Conservation (phyloP, 2,888 invertebrate species). For the Melinaea marsaeus region DNA sequence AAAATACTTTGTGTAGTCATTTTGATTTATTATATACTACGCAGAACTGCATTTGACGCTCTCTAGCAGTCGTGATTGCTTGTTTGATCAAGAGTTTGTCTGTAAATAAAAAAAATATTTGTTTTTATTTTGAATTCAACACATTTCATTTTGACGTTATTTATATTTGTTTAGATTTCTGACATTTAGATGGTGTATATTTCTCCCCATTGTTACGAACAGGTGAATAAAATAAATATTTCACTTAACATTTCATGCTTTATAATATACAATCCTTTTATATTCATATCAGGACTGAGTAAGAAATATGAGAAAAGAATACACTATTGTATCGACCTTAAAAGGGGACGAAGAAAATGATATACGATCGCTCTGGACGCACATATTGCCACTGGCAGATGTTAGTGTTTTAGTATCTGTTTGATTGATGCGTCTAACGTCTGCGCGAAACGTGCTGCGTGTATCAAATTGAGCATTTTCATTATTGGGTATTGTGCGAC, state of each 20-base stretch:
- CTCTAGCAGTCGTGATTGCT: no score
- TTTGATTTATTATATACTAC: no score
- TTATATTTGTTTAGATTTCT: background rate
- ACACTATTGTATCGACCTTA: conserved; percentile 16
- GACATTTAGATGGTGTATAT: background rate
- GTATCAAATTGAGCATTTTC: background rate
- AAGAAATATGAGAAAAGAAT: conserved; percentile 15
- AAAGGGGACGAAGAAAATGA: conserved; percentile 20
- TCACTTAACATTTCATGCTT: conserved; percentile 5
- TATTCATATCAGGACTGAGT: conserved; percentile 7
- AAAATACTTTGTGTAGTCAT: no score
- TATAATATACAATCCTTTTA: conserved; percentile 1
- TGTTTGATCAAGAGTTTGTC: no score
- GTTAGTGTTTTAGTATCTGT: conserved; percentile 11
- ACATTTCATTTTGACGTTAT: background rate
- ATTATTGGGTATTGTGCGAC: background rate
- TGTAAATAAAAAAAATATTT: no score
- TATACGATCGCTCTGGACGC: conserved; percentile 16
- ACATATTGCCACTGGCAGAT: conserved; percentile 16
- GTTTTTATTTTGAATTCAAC: no score
- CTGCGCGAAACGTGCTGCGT: background rate
- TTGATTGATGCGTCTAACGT: conserved; percentile 1
- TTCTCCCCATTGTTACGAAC: background rate
- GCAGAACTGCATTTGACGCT: no score
- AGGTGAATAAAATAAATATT: background rate